phyloP scores from a whole-genome alignment of 1,140 invertebrate species.

The Copidosoma floridanum region DNA sequence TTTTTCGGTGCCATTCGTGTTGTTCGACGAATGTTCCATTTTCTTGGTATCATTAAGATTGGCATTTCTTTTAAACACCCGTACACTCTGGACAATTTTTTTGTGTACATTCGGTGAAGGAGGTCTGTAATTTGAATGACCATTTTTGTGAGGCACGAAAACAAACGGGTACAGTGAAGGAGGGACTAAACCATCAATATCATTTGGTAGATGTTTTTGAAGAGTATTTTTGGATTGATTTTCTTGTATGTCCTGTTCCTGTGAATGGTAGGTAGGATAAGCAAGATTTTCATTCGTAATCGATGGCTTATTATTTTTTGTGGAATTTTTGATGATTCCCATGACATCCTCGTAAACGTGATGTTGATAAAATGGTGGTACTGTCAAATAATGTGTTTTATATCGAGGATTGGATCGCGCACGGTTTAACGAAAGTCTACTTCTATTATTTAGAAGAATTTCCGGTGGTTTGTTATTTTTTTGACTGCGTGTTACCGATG shows the following conservation, averaged over 20 bases:
- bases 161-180: constrained; percentile 4
- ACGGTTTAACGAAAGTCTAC: too few species aligned
- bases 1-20: background rate
- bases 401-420: background rate
- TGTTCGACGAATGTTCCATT: background rate
- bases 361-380: constrained; percentile 33
- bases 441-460: background rate
- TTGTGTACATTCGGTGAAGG: too few species aligned
- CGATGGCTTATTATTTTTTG: too few species aligned
- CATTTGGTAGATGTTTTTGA: background rate
- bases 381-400: background rate
- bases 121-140: background rate
- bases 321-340: constrained; percentile 48
- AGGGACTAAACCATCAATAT: constrained; percentile 29
- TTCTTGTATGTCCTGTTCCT: background rate
- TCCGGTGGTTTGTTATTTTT: background rate
- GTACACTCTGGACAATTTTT: too few species aligned
- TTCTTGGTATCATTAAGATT: background rate
- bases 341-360: constrained; percentile 53
- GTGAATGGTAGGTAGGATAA: background rate
- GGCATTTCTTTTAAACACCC: constrained; percentile 6
- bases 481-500: too few species aligned
- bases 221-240: too few species aligned
- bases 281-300: too few species aligned
- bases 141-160: background rate